Conservation (phyloP, 2,113 vertebrate species). For the Oncorhynchus clarkii region DNA sequence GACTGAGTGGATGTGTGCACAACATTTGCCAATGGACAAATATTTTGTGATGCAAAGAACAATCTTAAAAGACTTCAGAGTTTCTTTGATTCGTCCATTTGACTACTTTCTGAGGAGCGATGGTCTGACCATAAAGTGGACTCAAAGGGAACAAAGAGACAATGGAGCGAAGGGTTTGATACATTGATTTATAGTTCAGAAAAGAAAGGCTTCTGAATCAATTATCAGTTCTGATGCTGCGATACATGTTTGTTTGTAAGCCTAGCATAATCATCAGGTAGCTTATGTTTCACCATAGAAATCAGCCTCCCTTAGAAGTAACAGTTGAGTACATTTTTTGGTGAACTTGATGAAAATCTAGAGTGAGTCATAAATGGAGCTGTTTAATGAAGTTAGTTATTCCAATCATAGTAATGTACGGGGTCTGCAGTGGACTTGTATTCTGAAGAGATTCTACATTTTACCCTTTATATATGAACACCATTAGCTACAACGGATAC, state of each 20-base stretch:
- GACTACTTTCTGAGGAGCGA: not conserved
- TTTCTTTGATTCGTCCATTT: no score
- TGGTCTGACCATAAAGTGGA: slow-evolving; percentile 8
- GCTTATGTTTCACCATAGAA: not conserved
- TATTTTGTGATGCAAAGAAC: not conserved
- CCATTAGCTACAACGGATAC: no score
- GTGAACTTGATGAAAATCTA: no score
- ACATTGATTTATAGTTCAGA: not conserved
- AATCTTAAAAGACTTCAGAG: not conserved
- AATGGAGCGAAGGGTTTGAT: not conserved
- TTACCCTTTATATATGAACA: no score
- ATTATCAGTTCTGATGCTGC: not conserved
- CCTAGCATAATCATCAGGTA: not conserved
- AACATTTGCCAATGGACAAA: no score
- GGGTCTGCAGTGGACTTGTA: no score
- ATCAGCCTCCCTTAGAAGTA: not conserved
- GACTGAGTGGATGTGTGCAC: no score
- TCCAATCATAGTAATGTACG: no score
- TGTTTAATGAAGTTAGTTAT: slow-evolving; percentile 9
- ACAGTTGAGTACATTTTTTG: no score
- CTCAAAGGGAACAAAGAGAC: not conserved
- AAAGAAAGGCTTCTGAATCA: not conserved
- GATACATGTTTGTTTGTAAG: not conserved
- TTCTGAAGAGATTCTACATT: no score
- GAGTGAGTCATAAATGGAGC: slow-evolving; percentile 1